A percentile compares a stretch with the other conserved stretches of the same genome.
These are phyloP conservation scores for Leguminivora glycinivorella DNA, from an alignment of 1,140 invertebrate species.

Conservation along the genomic window DNA sequence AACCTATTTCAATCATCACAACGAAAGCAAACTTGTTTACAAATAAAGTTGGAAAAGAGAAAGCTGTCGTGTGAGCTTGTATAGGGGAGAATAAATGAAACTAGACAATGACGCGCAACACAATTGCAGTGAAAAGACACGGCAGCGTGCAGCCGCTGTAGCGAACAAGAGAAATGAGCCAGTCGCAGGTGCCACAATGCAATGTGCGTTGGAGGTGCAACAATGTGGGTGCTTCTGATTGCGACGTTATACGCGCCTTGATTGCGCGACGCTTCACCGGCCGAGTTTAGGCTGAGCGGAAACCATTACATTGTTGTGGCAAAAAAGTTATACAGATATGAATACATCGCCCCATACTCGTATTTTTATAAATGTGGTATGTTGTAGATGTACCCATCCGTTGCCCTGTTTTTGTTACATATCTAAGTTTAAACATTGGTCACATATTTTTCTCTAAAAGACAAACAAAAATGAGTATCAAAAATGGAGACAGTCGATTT, in stretches of 20 bases:
- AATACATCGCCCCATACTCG: background rate
- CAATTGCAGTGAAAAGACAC: conserved; percentile 73
- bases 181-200: conserved; percentile 54
- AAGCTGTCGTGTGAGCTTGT: conserved; percentile 43
- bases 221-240: conserved; percentile 50
- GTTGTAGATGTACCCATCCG: background rate
- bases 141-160: conserved; percentile 60
- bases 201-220: conserved; percentile 34
- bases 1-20: background rate
- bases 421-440: too few species aligned
- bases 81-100: conserved; percentile 68
- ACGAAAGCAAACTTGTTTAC: conserved; percentile 28
- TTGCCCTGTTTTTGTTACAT: too few species aligned
- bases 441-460: too few species aligned
- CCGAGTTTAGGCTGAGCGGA: conserved; percentile 17
- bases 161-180: conserved; percentile 60
- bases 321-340: conserved; percentile 8
- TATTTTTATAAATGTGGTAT: background rate
- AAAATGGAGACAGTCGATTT: too few species aligned
- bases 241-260: conserved; percentile 49
- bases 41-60: conserved; percentile 39
- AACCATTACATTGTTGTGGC: background rate
- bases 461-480: too few species aligned
- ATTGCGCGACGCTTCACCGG: conserved; percentile 36
- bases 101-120: conserved; percentile 67